Conservation (phyloP, 2,113 vertebrate species). For the Genyomyrus donnyi region DNA sequence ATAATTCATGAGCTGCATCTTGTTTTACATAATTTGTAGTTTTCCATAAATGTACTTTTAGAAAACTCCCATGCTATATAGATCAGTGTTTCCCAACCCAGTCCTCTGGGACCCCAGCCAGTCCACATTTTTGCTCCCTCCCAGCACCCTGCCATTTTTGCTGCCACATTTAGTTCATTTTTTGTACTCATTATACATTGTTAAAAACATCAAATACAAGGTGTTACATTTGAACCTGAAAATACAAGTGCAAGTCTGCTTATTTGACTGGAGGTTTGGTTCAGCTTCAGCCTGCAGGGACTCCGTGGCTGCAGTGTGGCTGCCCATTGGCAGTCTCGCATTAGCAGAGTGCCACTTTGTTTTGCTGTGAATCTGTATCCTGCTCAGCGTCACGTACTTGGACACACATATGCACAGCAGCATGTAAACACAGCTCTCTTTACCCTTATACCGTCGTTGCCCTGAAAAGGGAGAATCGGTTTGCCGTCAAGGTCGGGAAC, state of each 20-base stretch:
- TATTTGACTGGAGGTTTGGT: background rate
- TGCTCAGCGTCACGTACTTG: background rate
- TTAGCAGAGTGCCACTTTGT: background rate
- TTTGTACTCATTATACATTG: background rate
- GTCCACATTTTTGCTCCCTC: background rate
- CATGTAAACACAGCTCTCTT: background rate
- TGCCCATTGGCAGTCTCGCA: background rate
- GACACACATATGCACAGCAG: background rate
- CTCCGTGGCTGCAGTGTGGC: background rate
- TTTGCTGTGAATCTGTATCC: background rate
- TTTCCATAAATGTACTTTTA: background rate
- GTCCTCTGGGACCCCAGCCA: background rate
- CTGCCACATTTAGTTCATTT: background rate
- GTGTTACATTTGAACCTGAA: background rate
- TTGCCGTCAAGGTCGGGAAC: background rate
- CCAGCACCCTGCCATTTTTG: background rate
- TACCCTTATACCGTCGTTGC: background rate
- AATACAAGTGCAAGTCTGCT: background rate
- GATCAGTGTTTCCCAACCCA: background rate
- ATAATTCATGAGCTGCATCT: background rate
- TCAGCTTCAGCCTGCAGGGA: background rate
- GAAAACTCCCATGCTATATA: background rate
- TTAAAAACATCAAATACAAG: background rate
- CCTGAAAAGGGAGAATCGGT: background rate
- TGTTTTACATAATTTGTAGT: background rate